Conservation (phyloP, 2,113 vertebrate species). For the Sinocyclocheilus grahami region DNA sequence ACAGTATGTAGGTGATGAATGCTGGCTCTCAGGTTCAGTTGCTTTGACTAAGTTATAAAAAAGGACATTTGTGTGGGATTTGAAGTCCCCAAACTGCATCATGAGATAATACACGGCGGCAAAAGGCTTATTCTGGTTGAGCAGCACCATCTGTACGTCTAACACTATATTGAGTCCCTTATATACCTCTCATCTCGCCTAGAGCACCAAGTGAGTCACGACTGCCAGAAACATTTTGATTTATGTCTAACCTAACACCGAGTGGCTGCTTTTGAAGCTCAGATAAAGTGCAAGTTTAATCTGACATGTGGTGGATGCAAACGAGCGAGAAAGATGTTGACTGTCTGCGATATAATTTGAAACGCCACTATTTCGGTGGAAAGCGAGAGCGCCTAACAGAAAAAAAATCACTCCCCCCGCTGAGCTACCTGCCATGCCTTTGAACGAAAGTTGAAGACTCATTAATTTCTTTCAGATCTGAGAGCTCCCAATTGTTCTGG, state of each 20-base stretch:
- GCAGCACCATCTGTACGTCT: not conserved
- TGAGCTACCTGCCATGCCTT: slow-evolving; percentile 12
- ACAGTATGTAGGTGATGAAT: not conserved
- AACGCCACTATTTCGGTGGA: not conserved
- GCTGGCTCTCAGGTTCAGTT: not conserved
- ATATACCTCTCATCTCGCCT: not conserved
- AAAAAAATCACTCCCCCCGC: not conserved
- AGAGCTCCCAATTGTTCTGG: slow-evolving; percentile 29
- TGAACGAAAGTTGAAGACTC: slow-evolving; percentile 34
- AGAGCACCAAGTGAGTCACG: not conserved
- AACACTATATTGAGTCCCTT: not conserved
- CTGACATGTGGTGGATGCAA: slow-evolving; percentile 27
- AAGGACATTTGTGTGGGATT: not conserved
- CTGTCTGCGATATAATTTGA: slow-evolving; percentile 1
- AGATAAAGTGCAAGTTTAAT: slow-evolving; percentile 21
- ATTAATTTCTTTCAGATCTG: slow-evolving; percentile 32
- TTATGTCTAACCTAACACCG: slow-evolving; percentile 8
- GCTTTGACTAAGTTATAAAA: not conserved
- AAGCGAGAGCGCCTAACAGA: not conserved
- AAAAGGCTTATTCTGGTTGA: slow-evolving; percentile 1
- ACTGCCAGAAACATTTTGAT: slow-evolving; percentile 20
- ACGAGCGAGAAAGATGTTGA: slow-evolving; percentile 11
- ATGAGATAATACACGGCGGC: not conserved
- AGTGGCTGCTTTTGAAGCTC: slow-evolving; percentile 35
- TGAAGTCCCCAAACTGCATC: not conserved